These are phyloP conservation scores for Tragulus kanchil DNA, from an alignment of 2,113 vertebrate genomes.

Conservation along the genomic window DNA sequence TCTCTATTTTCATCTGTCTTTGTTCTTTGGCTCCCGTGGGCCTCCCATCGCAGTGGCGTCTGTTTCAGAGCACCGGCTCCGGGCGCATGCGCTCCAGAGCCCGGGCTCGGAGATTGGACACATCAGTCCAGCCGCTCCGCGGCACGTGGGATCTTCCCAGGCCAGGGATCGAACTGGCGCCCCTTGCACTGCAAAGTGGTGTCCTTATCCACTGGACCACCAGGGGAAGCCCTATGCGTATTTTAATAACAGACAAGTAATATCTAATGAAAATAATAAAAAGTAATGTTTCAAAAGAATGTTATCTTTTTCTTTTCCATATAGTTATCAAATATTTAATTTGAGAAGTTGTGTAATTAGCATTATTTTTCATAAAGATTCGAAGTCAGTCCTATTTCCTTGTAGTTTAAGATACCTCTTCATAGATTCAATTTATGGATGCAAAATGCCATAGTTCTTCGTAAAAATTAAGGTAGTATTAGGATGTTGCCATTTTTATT, in stretches of 20 bases:
- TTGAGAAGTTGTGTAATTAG: neutral
- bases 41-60: too few species aligned
- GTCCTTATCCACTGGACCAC: too few species aligned
- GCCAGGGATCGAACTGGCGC: too few species aligned
- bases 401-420: constrained; percentile 4
- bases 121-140: too few species aligned
- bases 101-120: too few species aligned
- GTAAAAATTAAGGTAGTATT: constrained; percentile 1
- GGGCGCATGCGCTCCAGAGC: too few species aligned
- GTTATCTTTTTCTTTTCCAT: neutral
- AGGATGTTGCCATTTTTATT: neutral
- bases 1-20: too few species aligned
- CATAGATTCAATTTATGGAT: neutral
- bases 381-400: neutral
- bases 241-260: neutral
- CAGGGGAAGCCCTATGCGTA: too few species aligned
- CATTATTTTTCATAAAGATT: neutral
- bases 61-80: too few species aligned
- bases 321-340: neutral
- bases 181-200: too few species aligned
- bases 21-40: too few species aligned
- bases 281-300: neutral
- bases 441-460: neutral
- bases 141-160: too few species aligned
- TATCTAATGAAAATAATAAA: constrained; percentile 31